phyloP scores from a whole-genome alignment of 1,140 invertebrate genomes.

The Cotesia glomerata region DNA sequence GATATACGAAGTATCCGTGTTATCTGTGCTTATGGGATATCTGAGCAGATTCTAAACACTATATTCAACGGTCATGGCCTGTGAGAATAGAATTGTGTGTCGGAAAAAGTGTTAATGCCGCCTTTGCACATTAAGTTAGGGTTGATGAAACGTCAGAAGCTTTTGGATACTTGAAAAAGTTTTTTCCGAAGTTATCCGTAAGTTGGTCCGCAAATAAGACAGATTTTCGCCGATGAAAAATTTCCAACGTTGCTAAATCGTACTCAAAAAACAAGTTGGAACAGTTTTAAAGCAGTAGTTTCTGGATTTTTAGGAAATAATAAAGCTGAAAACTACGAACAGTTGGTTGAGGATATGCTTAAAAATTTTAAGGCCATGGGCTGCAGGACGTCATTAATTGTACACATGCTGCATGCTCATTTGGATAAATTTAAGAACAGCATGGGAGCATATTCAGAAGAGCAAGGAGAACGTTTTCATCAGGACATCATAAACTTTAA shows the following conservation, averaged over 20 bases:
- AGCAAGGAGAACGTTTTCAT: conserved; percentile 3
- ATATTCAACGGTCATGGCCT: conserved; percentile 45
- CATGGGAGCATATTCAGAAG: conserved; percentile 45
- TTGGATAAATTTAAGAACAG: conserved; percentile 52
- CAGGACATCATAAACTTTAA: conserved; percentile 35
- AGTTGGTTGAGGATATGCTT: conserved; percentile 9
- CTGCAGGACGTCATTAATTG: conserved; percentile 53
- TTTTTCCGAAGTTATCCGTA: no score
- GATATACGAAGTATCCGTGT: conserved; percentile 58
- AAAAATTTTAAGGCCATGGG: conserved; percentile 40
- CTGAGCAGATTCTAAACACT: conserved; percentile 47
- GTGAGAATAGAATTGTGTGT: background rate
- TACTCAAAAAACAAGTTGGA: conserved; percentile 32
- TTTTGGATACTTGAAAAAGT: no score
- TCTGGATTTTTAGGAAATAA: conserved; percentile 30
- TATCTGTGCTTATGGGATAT: conserved; percentile 60
- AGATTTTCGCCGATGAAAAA: conserved; percentile 35
- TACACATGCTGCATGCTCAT: conserved; percentile 53
- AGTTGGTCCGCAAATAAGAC: background rate
- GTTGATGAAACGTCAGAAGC: conserved; percentile 33
- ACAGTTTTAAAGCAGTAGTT: conserved; percentile 21
- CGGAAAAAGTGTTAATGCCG: background rate
- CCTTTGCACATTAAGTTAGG: background rate
- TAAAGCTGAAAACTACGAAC: conserved; percentile 35
- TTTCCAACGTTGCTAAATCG: conserved; percentile 21